Evolutionary conservation across 2,113 vertebrate genomes (phyloP), one percentile per base, ranked within the genome.

Genomic region (Phocoena sinus): DNA sequence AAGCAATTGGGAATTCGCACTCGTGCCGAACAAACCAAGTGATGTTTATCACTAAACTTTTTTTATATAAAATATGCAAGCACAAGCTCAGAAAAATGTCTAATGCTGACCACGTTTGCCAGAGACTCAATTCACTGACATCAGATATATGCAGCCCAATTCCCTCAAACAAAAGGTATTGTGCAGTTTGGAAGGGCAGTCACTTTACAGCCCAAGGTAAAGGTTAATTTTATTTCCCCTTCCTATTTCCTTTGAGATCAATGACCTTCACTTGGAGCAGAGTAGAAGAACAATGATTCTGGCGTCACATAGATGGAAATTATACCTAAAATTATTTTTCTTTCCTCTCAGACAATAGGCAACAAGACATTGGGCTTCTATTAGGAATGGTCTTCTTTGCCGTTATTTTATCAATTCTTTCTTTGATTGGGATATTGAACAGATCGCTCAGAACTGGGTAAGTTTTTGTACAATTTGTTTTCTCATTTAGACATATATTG

Each of bases 381-480:
- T 25, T 95, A 44, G 99, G 98, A 15, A 96, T 98, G 91, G 85
- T 98, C 21, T 6, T 97, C 95, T 92, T 97, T 21, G 0, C 95
- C 18, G 4, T 92, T 0, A 1, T 20, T 0, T 10, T 98, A 0
- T 98, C 98, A 0, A 1, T 97, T 12, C 70, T 96, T 21, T 89
- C 95, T 47, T 60, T 98, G 26, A 11, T 95, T 17, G 95, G 96
- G 56, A 97, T 98, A 95, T 96, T 98, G 74, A 98, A 98, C 81
- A 98, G 98, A 53, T 97, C 98, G 0, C 94, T 98, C 92, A 98
- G 98, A 50, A 98, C 95, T 95, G 97, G 99, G 99, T 99, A 99
- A 28, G 97, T 96, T 67, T 95, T 50, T 53, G 15, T 13, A 73
- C 63, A 79, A 63, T 87, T 92, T 76, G 28, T 38, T 96, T 97